These are phyloP conservation scores for Lamellibrachia columna DNA, from an alignment of 2,888 invertebrate genomes.

Conservation along the genomic window DNA sequence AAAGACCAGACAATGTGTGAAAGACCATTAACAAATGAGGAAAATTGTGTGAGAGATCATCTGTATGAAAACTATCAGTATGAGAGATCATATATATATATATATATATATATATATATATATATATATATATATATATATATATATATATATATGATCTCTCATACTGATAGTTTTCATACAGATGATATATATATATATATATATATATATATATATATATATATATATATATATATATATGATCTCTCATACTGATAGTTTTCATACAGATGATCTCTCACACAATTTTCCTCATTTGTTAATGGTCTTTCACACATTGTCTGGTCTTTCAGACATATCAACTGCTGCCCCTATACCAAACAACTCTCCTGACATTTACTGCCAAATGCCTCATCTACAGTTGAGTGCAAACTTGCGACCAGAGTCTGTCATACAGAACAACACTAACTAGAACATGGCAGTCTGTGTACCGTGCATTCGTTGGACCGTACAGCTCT, in stretches of 20 bases:
- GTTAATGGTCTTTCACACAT: background rate
- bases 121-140: background rate
- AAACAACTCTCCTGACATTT: background rate
- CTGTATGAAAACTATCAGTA: background rate
- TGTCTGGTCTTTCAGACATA: too few species aligned
- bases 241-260: background rate
- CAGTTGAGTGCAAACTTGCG: too few species aligned
- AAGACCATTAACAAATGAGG: background rate
- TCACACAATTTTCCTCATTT: background rate
- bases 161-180: background rate
- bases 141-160: background rate
- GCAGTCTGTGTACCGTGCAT: too few species aligned
- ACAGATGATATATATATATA: too few species aligned
- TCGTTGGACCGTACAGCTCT: too few species aligned
- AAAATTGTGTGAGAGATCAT: background rate
- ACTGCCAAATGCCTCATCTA: too few species aligned
- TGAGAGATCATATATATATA: background rate
- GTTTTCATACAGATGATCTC: background rate
- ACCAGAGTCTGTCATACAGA: too few species aligned
- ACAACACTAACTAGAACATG: too few species aligned
- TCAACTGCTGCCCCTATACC: background rate
- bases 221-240: background rate
- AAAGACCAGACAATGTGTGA: background rate
- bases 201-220: background rate
- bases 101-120: background rate